Percentiles rank a stretch among this genome's conserved stretches.
phyloP scores from a whole-genome alignment of 2,888 invertebrate genomes.

The Gerris lacustris region DNA sequence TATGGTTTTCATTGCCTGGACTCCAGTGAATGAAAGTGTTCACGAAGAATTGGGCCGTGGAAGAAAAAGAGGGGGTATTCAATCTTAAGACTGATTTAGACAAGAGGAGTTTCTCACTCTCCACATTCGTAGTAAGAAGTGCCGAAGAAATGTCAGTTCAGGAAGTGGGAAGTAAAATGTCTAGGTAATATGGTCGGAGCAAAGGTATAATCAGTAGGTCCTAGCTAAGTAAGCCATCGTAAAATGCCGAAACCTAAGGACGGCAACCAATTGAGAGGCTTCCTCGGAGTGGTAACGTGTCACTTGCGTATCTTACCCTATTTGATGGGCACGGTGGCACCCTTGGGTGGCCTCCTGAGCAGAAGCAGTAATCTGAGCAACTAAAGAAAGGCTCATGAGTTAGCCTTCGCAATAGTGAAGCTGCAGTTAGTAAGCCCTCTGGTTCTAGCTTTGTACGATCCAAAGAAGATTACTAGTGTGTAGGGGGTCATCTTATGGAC shows the following conservation, averaged over 20 bases:
- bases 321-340: conserved; percentile 21
- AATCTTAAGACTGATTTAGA: conserved; percentile 20
- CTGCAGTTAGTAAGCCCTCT: neutral
- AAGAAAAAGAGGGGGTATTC: conserved; percentile 18
- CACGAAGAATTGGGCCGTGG: conserved; percentile 8
- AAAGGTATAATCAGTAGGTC: conserved; percentile 17
- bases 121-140: conserved; percentile 16
- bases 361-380: conserved; percentile 20
- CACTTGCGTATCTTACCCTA: conserved; percentile 28
- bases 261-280: conserved; percentile 27
- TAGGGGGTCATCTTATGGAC: conserved; percentile 27
- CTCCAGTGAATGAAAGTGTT: conserved; percentile 19
- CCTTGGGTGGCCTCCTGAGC: conserved; percentile 16
- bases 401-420: neutral
- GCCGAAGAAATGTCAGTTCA: conserved; percentile 8
- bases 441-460: conserved; percentile 17
- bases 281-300: conserved; percentile 8
- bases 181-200: conserved; percentile 1
- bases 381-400: neutral
- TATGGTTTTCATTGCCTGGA: conserved; percentile 27
- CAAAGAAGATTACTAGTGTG: conserved; percentile 25
- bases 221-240: neutral
- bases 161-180: conserved; percentile 8
- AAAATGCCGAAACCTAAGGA: conserved; percentile 22
- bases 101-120: too few relatives aligned